Evolutionary conservation across 2,888 invertebrate species (phyloP), one percentile per base, ranked within the genome.

Genomic region (Synergus itoensis): DNA sequence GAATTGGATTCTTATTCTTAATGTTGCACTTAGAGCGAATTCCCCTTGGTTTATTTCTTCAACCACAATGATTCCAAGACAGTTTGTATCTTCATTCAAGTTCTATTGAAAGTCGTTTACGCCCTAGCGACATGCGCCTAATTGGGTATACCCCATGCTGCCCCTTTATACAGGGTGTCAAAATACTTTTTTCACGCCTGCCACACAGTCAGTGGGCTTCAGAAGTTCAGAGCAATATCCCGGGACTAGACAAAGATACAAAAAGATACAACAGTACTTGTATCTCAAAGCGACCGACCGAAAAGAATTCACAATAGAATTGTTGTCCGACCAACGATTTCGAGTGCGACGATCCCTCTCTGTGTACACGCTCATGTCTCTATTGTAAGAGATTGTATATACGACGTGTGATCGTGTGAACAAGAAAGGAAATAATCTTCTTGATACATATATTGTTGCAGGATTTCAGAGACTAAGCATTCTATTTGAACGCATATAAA

Each of bases 91-190:
- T 90, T 82, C 85, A 85, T 85, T 83, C 82, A 84, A 77, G 81
- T 83, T 87, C 79, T 81, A 83, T 84, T 83, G 83, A 82, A 67
- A 76, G 77, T 73, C 85, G 86, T 88, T 89, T 85, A 89, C 88
- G 88, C 87, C 87, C 87, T 83, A 82, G 84, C 87, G 89, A 89
- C 87, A 87, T 80, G 77, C 78, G 45, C 89, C 91, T 91, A 92
- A 92, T 91, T 91, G 92, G 92, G 89, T 89, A 86, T 89, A 87
- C 91, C 91, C 89, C 92, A 89, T 89, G 90, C 86, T 90, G 91
- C 87, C 87, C 89, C 85, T 89, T 91, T 92, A 91, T 90, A 85
- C 88, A 78, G 89, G 91, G 92, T 92, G 92, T 92, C 92, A 92
- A 92, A 92, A 92, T 92, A 92, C 92, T 80, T 83, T 84, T 86